Evolutionary conservation across 2,888 invertebrate genomes (phyloP), one percentile per base, ranked within the genome.

Genomic region (Ctenicera cuprea): DNA sequence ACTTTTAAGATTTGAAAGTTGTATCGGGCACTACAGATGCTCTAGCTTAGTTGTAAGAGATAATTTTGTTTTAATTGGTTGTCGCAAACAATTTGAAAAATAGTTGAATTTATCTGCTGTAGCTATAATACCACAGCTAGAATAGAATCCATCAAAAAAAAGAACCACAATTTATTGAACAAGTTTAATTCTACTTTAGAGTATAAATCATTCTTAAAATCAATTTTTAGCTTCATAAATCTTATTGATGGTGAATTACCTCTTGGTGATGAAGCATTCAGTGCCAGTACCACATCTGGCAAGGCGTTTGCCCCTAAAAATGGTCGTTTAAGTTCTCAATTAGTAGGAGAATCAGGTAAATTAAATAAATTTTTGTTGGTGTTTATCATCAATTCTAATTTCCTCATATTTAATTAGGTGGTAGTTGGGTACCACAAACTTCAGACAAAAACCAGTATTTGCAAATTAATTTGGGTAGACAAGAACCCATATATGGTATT

Each of bases 401-500:
- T 38, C 2, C 38, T 8, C n/a, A 41, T 41, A 11, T 43, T 43
- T 43, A 43, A 3, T 45, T 78, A 88, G 89, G 89, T 48, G 91
- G 91, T 52, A 91, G 92, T 81, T 96, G 96, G 96, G 90, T 90
- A 67, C 93, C 96, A 0, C 86, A 86, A 54, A 83, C 85, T 18
- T 86, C 88, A 22, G 90, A 93, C 82, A 82, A 87, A 77, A 87
- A 91, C 80, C 94, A 94, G 85, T 95, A 91, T 87, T 86, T 95
- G 74, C 91, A 94, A 86, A 81, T 87, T 0, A 79, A 86, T 80
- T 88, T 96, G 45, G 90, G 91, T 0, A 87, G 87, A 8, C 88
- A 90, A 1, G 91, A 92, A 81, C 92, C 94, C 0, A 85, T 97
- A 16, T 95, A 94, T 82, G 96, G 95, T 0, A 88, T 95, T 0